Conservation (phyloP, 2,888 invertebrate species). For the Homarus gammarus region DNA sequence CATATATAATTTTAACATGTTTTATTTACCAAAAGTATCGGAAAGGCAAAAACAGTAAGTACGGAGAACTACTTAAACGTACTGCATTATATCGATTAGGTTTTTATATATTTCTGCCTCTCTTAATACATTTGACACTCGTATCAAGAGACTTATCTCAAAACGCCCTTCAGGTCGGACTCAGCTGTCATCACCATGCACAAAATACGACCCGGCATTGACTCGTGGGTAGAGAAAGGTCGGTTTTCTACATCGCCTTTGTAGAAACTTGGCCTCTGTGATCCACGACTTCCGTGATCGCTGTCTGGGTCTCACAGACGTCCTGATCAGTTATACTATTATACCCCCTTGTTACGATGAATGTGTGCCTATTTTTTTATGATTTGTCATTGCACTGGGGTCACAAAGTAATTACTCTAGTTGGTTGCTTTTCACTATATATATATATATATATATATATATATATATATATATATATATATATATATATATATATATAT, state of each 20-base stretch:
- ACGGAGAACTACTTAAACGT: background rate
- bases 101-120: background rate
- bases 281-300: background rate
- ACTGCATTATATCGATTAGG: background rate
- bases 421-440: too few species aligned
- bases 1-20: background rate
- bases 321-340: conserved; percentile 6
- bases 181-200: conserved; percentile 60
- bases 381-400: too few species aligned
- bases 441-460: too few species aligned
- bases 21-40: background rate
- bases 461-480: conserved; percentile 18
- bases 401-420: too few species aligned
- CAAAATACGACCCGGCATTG: conserved; percentile 24
- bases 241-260: too few species aligned
- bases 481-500: too few species aligned
- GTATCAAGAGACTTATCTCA: background rate
- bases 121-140: background rate
- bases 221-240: background rate
- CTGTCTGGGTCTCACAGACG: background rate
- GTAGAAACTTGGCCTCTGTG: background rate
- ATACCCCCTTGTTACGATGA: background rate
- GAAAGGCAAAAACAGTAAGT: background rate
- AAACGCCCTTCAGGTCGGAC: conserved; percentile 13
- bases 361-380: background rate